Base-by-base conservation (phyloP, 1,140 invertebrate species). In the Danaus melanippus region DNA sequence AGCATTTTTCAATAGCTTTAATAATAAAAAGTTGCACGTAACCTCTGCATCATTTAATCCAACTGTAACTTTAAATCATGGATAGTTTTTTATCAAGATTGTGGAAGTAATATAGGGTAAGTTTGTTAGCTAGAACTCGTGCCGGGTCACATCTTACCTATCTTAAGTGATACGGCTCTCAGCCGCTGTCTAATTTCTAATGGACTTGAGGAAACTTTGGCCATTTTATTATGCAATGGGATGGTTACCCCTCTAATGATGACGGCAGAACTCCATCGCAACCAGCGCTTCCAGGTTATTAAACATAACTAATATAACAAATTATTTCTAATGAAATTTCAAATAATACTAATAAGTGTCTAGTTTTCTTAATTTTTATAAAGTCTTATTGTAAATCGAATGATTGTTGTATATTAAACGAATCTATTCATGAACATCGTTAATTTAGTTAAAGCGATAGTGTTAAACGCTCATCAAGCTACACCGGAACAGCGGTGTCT, bases 161-260 rank as follows among this genome's bases (percentile, higher is more conserved):
- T 84, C 83, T 86, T 82, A 86, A 84, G 75, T 83, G 83, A 84
- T 81, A 82, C 82, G 82, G 75, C 71, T 75, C 78, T 83, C 76
- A 76, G 74, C 76, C 80, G 76, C 79, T 80, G 81, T 86, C 83
- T 86, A 86, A 86, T 86, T 86, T 84, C 84, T 86, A 86, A 84
- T 86, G 83, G 83, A 84, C 83, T 86, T 86, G 79, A 74, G 80
- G 74, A 82, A 86, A 84, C 78, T 86, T 86, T 62, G 76, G 59
- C 75, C 83, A 86, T 86, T 86, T 86, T 86, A 86, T 86, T 84
- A 86, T 84, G 81, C 81, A 82, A 83, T 86, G 83, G 75, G 75
- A 79, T 67, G 77, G 80, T 77, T 80, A 79, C 78, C 78, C 76
- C 74, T 78, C 76, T 86, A 86, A 84, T 81, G 84, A 84, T 71